Base-by-base conservation (phyloP, 1,140 invertebrate species). In the Zaprionus inermis region DNA sequence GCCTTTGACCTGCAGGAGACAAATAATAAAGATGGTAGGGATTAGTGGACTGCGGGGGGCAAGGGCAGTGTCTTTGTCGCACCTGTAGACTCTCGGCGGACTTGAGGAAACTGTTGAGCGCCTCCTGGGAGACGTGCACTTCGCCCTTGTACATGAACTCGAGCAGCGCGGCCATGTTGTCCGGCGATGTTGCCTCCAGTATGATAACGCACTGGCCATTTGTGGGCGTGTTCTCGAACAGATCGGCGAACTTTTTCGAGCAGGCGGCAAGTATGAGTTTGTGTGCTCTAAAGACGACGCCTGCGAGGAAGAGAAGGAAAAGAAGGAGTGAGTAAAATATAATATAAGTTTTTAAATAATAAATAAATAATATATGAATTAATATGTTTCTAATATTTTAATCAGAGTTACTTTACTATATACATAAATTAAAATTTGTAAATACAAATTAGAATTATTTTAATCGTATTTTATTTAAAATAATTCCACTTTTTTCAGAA, bases 131-230 rank as follows among this genome's bases (percentile, higher is more conserved):
- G 73, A 97, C 96, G 92, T 97, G 96, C 72, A 98, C 97, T 93
- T 97, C 97, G 10, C 97, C 97, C 92, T 97, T 97, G 93, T 98
- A 98, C 97, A 98, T 98, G 93, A 98, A 98, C 93, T 98, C 97
- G 61, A 98, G 94, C 49, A 98, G 94, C 7, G 97, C 97, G 66
- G 96, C 95, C 96, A 98, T 97, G 92, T 98, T 97, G 82, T 96
- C 95, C 41, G 97, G 96, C 69, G 95, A 95, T 66, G 97, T 98
- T 63, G 97, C 97, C 93, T 97, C 97, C 89, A 98, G 93, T 88
- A 98, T 97, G 79, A 98, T 96, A 82, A 97, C 95, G 81, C 96
- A 94, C 81, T 95, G 95, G 74, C 96, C 95, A 82, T 96, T 95
- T 92, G 96, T 95, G 65, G 97, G 97, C 84, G 97, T 97, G 68